These are phyloP conservation scores for Lonchura striata DNA, from an alignment of 2,113 vertebrate genomes.

Conservation along the genomic window DNA sequence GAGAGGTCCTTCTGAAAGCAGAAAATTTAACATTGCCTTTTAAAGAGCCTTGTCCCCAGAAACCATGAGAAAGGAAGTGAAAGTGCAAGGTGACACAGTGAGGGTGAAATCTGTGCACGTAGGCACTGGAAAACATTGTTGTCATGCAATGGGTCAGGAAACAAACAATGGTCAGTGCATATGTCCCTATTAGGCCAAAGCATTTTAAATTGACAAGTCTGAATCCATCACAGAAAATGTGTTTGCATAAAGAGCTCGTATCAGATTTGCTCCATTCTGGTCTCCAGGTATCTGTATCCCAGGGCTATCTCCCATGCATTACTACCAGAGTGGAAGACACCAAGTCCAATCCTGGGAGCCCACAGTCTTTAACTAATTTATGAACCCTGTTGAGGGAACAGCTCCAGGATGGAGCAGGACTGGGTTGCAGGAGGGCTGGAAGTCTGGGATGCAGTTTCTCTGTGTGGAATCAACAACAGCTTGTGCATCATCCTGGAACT, in stretches of 20 bases:
- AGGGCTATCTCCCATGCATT: background rate
- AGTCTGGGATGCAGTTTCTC: background rate
- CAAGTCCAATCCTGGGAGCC: background rate
- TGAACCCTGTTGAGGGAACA: background rate
- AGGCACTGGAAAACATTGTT: background rate
- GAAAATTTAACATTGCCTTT: background rate
- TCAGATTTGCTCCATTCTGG: background rate
- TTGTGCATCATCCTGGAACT: background rate
- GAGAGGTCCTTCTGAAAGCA: background rate
- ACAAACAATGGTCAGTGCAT: background rate
- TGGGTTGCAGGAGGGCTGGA: background rate
- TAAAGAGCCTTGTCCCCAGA: background rate
- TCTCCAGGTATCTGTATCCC: background rate
- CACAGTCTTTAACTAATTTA: background rate
- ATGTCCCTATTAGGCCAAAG: background rate
- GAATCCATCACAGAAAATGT: background rate
- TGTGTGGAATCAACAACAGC: rapidly evolving
- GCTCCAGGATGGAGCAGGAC: background rate
- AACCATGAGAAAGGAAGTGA: background rate
- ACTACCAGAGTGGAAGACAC: rapidly evolving
- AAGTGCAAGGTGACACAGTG: background rate
- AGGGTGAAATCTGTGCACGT: background rate
- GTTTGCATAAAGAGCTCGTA: rapidly evolving
- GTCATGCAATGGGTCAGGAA: background rate
- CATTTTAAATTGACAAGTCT: background rate